Evolutionary conservation across 92 coral and sea anemone genomes (phyloP).

Genomic region (Plumapathes pennacea): DNA sequence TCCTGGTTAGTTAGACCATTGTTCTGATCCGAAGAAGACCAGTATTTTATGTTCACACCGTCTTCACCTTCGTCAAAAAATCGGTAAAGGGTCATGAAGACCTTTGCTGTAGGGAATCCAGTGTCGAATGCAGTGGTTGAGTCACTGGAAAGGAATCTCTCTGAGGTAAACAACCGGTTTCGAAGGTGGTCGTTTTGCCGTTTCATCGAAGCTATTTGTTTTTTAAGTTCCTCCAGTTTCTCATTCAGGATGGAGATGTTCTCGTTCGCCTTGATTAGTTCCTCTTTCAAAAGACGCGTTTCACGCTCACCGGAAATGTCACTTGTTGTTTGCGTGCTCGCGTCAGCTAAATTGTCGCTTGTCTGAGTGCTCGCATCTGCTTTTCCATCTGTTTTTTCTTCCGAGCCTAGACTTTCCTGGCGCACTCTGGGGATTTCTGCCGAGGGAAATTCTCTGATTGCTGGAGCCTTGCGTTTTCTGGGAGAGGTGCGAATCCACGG

Average conservation of each 20-base stretch:
- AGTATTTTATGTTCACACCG: conserved; percentile 32
- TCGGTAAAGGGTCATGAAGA: conserved; percentile 18
- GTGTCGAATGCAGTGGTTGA: conserved; percentile 29
- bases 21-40: conserved; percentile 6
- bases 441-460: conserved; percentile 1
- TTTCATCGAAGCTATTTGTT: conserved; percentile 2
- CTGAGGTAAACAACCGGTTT: conserved; percentile 9
- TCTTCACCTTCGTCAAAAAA: conserved; percentile 33
- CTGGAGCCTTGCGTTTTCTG: conserved; percentile 26
- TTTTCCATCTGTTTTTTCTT: background rate
- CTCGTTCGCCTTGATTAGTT: conserved; percentile 6
- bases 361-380: too few species aligned
- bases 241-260: conserved; percentile 8
- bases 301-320: conserved; percentile 9
- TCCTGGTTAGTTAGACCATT: background rate
- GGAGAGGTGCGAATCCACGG: conserved; percentile 44
- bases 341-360: too few species aligned
- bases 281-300: conserved; percentile 9
- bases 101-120: conserved; percentile 43
- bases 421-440: background rate
- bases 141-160: conserved; percentile 3
- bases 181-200: conserved; percentile 7
- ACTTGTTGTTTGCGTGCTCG: conserved; percentile 7
- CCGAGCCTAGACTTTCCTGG: conserved; percentile 7
- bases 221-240: conserved; percentile 10